These are phyloP conservation scores for Argyrosomus japonicus DNA, from an alignment of 2,113 vertebrate genomes.

Conservation along the genomic window DNA sequence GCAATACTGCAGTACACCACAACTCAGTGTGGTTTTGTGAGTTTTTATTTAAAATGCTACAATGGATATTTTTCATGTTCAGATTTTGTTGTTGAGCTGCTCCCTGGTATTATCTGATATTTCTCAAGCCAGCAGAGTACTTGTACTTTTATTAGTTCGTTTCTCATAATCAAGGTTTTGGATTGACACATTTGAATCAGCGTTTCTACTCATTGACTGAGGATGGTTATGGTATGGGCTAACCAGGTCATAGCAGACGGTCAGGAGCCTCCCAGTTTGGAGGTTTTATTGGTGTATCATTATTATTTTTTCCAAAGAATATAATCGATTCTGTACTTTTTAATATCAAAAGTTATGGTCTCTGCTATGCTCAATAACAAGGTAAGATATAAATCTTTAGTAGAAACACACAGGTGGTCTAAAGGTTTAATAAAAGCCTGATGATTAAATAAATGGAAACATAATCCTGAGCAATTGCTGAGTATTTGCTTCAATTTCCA, in stretches of 20 bases:
- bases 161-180: not conserved
- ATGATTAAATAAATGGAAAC: not conserved
- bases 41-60: too few relatives aligned
- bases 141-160: not conserved
- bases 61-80: too few relatives aligned
- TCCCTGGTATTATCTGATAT: not conserved
- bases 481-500: slow-evolving; percentile 20
- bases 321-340: not conserved
- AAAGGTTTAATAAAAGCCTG: not conserved
- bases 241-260: too few relatives aligned
- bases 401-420: not conserved
- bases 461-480: not conserved
- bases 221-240: not conserved
- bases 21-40: too few relatives aligned
- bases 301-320: not conserved
- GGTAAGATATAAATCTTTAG: not conserved
- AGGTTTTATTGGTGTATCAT: not conserved
- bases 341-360: not conserved
- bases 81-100: not conserved
- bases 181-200: not conserved
- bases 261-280: not conserved
- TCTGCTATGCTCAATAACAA: not conserved
- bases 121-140: not conserved
- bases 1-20: too few relatives aligned
- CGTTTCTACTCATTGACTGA: not conserved